Evolutionary conservation across 2,888 invertebrate genomes (phyloP).

Genomic region (Ecdyonurus torrentis): DNA sequence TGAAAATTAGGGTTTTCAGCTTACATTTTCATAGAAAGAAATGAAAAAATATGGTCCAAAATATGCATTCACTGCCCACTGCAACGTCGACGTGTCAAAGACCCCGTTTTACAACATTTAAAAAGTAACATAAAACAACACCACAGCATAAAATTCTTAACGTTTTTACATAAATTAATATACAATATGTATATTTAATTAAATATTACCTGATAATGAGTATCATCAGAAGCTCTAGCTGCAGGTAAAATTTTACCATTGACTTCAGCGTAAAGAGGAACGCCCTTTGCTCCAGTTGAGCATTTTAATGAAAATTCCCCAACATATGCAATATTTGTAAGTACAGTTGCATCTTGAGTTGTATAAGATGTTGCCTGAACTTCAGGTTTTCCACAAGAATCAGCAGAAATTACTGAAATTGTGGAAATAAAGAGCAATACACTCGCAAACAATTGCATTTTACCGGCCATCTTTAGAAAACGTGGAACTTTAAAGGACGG

Average conservation of each 20-base stretch:
- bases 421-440: not conserved
- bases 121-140: too few relatives aligned
- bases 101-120: too few relatives aligned
- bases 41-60: too few relatives aligned
- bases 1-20: too few relatives aligned
- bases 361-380: constrained; percentile 69
- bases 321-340: constrained; percentile 79
- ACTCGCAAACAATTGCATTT: not conserved
- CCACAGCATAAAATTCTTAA: too few relatives aligned
- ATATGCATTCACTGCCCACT: too few relatives aligned
- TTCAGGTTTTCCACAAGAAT: constrained; percentile 25
- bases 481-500: not conserved
- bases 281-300: constrained; percentile 39
- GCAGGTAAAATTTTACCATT: constrained; percentile 73
- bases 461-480: not conserved
- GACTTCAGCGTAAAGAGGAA: constrained; percentile 76
- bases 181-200: too few relatives aligned
- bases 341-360: constrained; percentile 80
- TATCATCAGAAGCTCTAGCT: constrained; percentile 27
- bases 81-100: too few relatives aligned
- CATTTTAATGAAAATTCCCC: constrained; percentile 80
- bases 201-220: not conserved
- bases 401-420: constrained; percentile 10
- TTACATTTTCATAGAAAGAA: too few relatives aligned
- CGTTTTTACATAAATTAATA: too few relatives aligned